Evolutionary conservation across 2,888 invertebrate genomes (phyloP).

Genomic region (Timema podura): DNA sequence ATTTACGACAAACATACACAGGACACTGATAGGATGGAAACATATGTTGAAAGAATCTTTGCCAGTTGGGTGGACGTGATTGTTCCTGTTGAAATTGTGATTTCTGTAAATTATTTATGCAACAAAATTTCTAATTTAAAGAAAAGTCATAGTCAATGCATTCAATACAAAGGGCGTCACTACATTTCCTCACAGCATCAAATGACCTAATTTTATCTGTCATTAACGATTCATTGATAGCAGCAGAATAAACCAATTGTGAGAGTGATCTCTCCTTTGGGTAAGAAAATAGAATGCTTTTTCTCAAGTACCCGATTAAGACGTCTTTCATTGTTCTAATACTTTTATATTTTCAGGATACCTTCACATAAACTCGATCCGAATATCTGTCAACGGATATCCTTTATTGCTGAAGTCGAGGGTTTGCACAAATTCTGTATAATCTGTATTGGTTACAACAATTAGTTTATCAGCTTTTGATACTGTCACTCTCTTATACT

Average conservation of each 20-base stretch:
- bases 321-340: background rate
- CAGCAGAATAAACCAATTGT: background rate
- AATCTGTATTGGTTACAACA: too few species aligned
- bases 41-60: background rate
- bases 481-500: background rate
- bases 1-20: background rate
- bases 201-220: background rate
- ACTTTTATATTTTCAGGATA: background rate
- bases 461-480: too few species aligned
- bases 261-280: background rate
- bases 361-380: background rate
- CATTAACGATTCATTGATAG: background rate
- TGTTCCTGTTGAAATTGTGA: background rate
- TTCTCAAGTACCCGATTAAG: background rate
- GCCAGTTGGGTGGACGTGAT: background rate
- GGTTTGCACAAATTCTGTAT: background rate
- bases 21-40: background rate
- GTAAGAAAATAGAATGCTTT: background rate
- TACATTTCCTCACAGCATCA: background rate
- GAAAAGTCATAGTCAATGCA: background rate
- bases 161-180: background rate
- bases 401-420: background rate
- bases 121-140: background rate
- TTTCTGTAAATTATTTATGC: background rate
- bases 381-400: background rate